Base-by-base conservation (phyloP, 2,888 invertebrate genomes). In the Criorhina ranunculi region DNA sequence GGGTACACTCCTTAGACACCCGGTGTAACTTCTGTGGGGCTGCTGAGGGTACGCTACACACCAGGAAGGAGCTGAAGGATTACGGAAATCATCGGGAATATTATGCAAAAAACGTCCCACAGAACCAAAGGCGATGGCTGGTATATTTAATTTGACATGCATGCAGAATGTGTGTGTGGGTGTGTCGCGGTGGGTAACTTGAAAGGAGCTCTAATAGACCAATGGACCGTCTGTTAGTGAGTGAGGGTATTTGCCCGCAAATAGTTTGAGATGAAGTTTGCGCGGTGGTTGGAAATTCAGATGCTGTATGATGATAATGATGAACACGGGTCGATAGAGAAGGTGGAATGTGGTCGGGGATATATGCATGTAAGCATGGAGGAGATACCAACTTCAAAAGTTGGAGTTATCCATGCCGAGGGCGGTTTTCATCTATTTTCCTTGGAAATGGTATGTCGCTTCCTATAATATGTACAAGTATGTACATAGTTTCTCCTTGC, bases 61-160 rank as follows among this genome's bases (percentile, higher is more conserved):
- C 24, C 19, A 59, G 19, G 12, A 40, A 59, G 35, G 35, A 24
- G 11, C 78, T 11, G 55, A 11, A 37, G 67, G 75, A 69, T 67
- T 55, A 31, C 37, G 76, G 55, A 76, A 76, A 69, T 76, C 69
- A 64, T 76, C 24, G 57, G 31, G 57, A 70, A 60, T 72, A 59
- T 59, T 82, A 82, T 82, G 82, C 77, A 72, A 67, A 72, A 66
- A 49, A 82, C 49, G 70, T 64, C 42, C 37, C 60, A 24, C 24
- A 49, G 51, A 17, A 62, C 66, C 44, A 60, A 60, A 33, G 77
- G 33, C 66, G 59, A 33, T 53, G 76, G 66, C 24, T 40, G 51
- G 82, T 66, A 77, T 66, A 72, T 46, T 72, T 77, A 66, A 82
- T 70, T 75, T 80, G 67, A 69, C 80, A 69, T 64, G 46, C 37